Evolutionary conservation across 2,113 vertebrate species (phyloP).

Genomic region (Varanus komodoensis): DNA sequence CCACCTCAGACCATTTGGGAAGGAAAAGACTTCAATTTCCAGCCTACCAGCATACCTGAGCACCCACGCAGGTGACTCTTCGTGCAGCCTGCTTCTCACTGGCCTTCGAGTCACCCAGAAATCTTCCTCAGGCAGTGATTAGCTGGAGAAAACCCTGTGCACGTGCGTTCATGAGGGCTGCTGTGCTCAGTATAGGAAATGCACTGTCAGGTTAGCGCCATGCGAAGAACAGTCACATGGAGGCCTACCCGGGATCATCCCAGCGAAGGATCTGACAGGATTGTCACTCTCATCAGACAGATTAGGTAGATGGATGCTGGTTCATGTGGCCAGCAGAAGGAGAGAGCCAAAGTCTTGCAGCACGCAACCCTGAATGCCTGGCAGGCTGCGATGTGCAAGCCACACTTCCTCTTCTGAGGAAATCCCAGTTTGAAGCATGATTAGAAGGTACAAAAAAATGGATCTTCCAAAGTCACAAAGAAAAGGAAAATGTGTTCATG

Average conservation of each 20-base stretch:
- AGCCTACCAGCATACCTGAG: background rate
- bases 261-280: background rate
- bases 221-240: background rate
- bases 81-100: background rate
- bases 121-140: background rate
- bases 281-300: background rate
- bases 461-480: background rate
- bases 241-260: background rate
- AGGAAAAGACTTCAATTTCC: background rate
- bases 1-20: background rate
- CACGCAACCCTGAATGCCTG: background rate
- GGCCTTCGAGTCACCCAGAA: conserved; percentile 5
- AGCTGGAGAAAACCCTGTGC: background rate
- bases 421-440: background rate
- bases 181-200: background rate
- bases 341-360: background rate
- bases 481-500: background rate
- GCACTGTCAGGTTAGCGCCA: background rate
- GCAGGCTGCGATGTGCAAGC: background rate
- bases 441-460: background rate
- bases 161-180: background rate
- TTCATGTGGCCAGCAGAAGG: background rate
- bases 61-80: too few relatives aligned
- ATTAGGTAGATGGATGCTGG: background rate
- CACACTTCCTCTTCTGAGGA: background rate